A percentile compares a stretch with the other conserved stretches of the same genome.
These are phyloP conservation scores for Paedocypris micromegethes DNA, from an alignment of 2,797 vertebrate genomes.

Conservation along the genomic window DNA sequence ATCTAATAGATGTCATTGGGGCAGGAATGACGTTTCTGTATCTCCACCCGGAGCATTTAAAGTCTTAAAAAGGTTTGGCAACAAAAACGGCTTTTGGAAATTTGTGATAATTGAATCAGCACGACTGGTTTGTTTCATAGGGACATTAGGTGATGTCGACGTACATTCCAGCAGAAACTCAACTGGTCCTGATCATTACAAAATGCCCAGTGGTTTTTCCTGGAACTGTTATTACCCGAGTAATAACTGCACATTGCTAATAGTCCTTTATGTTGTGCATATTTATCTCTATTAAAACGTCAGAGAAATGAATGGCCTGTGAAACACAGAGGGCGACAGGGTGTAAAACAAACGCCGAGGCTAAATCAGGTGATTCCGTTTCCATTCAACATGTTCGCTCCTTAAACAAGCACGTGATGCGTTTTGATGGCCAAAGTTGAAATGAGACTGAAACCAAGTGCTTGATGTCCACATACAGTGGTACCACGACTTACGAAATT, in stretches of 20 bases:
- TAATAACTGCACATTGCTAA: not conserved
- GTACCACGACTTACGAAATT: no score
- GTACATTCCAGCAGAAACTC: not conserved
- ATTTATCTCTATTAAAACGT: not conserved
- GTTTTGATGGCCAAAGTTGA: no score
- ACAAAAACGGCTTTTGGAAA: not conserved
- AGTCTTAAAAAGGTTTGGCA: constrained; percentile 1
- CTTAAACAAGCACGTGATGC: no score
- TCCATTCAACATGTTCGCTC: no score
- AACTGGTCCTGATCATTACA: not conserved
- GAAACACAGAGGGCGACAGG: not conserved
- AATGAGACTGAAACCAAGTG: no score
- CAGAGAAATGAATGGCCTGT: not conserved
- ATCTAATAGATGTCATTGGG: not conserved
- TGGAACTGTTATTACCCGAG: not conserved
- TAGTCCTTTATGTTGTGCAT: not conserved
- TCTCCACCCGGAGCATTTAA: constrained; percentile 21
- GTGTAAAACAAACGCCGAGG: not conserved
- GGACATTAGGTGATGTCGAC: constrained; percentile 1
- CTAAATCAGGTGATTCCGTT: not conserved
- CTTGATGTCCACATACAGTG: no score
- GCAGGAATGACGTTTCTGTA: not conserved
- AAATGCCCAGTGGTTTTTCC: constrained; percentile 1
- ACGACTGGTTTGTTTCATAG: constrained; percentile 15
- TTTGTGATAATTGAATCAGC: not conserved